Evolutionary conservation across 2,888 invertebrate genomes (phyloP).

Genomic region (Bellardia bayeri): DNA sequence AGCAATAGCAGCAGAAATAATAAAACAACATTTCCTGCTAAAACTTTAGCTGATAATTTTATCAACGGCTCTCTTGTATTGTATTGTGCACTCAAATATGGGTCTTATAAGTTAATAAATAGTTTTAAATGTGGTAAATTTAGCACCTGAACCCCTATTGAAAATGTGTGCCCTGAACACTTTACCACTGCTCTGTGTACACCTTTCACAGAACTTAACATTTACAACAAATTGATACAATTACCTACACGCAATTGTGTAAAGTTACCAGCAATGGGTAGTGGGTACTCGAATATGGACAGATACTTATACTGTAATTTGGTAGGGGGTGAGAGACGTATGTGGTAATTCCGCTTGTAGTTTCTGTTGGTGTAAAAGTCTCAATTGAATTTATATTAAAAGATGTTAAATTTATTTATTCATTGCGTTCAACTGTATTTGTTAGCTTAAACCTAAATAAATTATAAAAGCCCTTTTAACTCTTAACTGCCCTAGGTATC

Average conservation of each 20-base stretch:
- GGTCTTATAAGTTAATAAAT: slow-evolving; percentile 39
- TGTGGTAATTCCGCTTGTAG: background rate
- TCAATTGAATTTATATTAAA: background rate
- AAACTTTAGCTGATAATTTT: background rate
- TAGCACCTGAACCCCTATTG: slow-evolving; percentile 35
- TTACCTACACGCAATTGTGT: slow-evolving; percentile 63
- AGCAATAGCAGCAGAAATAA: slow-evolving; percentile 12
- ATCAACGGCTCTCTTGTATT: background rate
- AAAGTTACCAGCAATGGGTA: background rate
- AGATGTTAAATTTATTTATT: background rate
- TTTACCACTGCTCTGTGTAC: background rate
- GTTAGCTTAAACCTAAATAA: too few species aligned
- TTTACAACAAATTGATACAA: slow-evolving; percentile 43
- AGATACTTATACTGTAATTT: background rate
- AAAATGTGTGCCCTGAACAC: background rate
- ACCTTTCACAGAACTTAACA: background rate
- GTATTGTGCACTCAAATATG: background rate
- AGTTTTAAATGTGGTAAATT: slow-evolving; percentile 59
- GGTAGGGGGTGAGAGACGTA: background rate
- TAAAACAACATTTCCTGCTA: background rate
- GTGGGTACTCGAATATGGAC: background rate
- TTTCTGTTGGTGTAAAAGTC: background rate
- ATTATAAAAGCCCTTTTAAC: too few species aligned
- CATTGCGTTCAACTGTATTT: background rate
- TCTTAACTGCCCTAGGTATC: too few species aligned